Conservation (phyloP, 2,888 invertebrate species). For the Baccha elongata region DNA sequence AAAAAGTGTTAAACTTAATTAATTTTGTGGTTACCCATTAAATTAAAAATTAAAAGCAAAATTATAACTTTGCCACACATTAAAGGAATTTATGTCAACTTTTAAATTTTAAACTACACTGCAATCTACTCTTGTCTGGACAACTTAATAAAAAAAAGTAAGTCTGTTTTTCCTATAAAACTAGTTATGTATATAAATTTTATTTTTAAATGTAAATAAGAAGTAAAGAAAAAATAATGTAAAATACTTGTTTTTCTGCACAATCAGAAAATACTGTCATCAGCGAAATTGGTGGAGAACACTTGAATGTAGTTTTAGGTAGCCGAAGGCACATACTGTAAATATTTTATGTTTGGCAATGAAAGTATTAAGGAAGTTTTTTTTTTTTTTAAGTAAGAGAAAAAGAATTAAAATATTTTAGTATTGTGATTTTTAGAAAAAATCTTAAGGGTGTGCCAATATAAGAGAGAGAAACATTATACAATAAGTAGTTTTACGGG, state of each 20-base stretch:
- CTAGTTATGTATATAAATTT: conserved; percentile 37
- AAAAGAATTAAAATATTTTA: too few relatives aligned
- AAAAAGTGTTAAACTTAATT: conserved; percentile 26
- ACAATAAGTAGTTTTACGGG: too few relatives aligned
- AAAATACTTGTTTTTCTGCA: conserved; percentile 43
- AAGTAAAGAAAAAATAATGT: conserved; percentile 18
- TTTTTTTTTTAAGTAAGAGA: too few relatives aligned
- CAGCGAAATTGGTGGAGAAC: conserved; percentile 9
- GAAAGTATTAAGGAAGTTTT: neutral
- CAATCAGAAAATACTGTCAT: conserved; percentile 43
- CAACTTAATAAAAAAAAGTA: conserved; percentile 50
- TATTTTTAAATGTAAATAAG: conserved; percentile 37
- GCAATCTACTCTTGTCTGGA: conserved; percentile 35
- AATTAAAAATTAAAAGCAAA: conserved; percentile 23
- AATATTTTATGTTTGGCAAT: conserved; percentile 11
- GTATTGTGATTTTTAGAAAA: too few relatives aligned
- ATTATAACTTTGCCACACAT: conserved; percentile 35
- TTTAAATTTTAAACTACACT: conserved; percentile 38
- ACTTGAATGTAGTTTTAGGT: conserved; percentile 14
- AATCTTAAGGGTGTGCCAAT: too few relatives aligned
- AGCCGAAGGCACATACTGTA: neutral
- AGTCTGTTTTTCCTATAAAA: conserved; percentile 52
- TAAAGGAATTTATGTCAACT: conserved; percentile 64
- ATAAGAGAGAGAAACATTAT: too few relatives aligned
- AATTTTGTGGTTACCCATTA: neutral